Evolutionary conservation across 2,797 vertebrate species (phyloP).

Genomic region (Lagodon rhomboides): DNA sequence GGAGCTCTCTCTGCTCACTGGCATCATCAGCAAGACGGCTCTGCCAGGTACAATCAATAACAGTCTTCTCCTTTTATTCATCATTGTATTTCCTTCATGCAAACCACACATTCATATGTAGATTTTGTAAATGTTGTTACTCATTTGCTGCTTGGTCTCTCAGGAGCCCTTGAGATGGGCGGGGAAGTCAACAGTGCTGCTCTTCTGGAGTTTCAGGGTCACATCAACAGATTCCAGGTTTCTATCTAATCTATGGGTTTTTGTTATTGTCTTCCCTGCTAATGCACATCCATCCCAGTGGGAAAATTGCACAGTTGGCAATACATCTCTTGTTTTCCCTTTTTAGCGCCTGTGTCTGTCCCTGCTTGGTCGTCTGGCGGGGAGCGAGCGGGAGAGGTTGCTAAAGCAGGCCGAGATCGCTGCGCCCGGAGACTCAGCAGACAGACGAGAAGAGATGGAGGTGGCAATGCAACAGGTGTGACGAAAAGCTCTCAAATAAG

Average conservation of each 20-base stretch:
- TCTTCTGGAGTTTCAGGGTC: conserved; percentile 93
- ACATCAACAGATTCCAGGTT: conserved; percentile 97
- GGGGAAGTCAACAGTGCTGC: conserved; percentile 89
- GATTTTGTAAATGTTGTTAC: not conserved
- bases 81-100: not conserved
- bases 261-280: not conserved
- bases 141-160: conserved; percentile 41
- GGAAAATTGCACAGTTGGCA: not conserved
- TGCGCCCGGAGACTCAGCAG: conserved; percentile 88
- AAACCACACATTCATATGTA: not conserved
- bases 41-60: conserved; percentile 88
- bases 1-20: conserved; percentile 93
- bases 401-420: conserved; percentile 90
- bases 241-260: not conserved
- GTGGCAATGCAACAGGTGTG: conserved; percentile 95
- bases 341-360: conserved; percentile 92
- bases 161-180: conserved; percentile 91
- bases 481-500: not conserved
- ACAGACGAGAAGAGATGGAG: conserved; percentile 92
- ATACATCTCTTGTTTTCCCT: not conserved
- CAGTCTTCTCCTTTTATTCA: not conserved
- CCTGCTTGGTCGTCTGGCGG: conserved; percentile 92
- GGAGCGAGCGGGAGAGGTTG: conserved; percentile 91
- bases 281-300: not conserved
- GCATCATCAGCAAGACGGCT: conserved; percentile 98